Evolutionary conservation across 2,113 vertebrate genomes (phyloP).

Genomic region (Peromyscus leucopus): DNA sequence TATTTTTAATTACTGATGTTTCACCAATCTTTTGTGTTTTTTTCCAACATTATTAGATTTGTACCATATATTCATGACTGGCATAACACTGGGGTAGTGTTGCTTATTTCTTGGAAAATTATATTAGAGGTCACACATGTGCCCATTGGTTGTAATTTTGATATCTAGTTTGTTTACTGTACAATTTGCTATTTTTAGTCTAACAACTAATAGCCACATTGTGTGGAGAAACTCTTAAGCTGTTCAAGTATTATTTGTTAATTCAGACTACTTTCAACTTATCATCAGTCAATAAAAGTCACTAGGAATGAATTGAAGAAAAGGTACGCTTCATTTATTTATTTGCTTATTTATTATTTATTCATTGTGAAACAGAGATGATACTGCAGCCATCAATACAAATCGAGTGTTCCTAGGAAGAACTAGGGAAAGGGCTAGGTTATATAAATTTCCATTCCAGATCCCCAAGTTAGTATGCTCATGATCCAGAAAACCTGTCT

Average conservation of each 20-base stretch:
- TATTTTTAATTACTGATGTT: background rate
- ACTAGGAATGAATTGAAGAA: background rate
- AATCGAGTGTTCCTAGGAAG: background rate
- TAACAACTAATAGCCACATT: background rate
- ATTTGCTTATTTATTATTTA: background rate
- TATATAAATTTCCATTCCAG: background rate
- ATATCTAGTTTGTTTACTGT: background rate
- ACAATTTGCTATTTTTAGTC: background rate
- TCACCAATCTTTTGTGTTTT: background rate
- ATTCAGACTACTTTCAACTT: background rate
- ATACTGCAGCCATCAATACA: background rate
- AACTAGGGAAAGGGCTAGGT: background rate
- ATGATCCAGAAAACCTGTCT: background rate
- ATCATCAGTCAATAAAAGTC: background rate
- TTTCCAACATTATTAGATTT: background rate
- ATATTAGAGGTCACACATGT: background rate
- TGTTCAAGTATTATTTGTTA: background rate
- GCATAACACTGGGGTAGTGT: background rate
- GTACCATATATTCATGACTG: background rate
- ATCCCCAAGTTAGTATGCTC: background rate
- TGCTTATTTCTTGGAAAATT: background rate
- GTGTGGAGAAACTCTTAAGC: background rate
- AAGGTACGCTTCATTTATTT: background rate
- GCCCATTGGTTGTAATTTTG: background rate
- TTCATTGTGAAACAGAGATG: background rate